Base-by-base conservation (phyloP, 92 coral and sea anemone genomes). In the Phymanthus crucifer region DNA sequence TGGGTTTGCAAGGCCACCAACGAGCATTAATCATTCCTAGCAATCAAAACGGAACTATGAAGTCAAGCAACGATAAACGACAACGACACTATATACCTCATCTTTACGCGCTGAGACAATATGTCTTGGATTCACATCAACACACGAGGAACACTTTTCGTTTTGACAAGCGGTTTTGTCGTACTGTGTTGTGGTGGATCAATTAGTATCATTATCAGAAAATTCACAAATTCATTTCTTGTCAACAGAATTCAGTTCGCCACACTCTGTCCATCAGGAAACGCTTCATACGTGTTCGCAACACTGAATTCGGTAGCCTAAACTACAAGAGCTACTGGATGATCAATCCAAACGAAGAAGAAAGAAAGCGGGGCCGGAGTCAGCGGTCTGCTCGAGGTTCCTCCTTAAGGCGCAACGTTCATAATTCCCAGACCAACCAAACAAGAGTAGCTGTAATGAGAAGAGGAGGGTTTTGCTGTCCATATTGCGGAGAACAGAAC, bases 211-310 rank as follows among this genome's bases (percentile, higher is more conserved):
- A n/a, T n/a, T n/a, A n/a, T n/a, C n/a, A n/a, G n/a, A n/a, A n/a
- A n/a, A n/a, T n/a, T n/a, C n/a, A n/a, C n/a, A n/a, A n/a, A n/a
- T n/a, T n/a, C n/a, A 6, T 21, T 13, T 66, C 35, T 34, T 13
- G 33, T 34, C 0, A 19, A 69, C 46, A 75, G 80, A 75, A 75
- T 58, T 54, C 70, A 27, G 70, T 75, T 34, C 88, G 88, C 2
- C 88, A 84, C 40, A 84, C 88, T 2, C 71, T 84, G 35, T 84
- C 88, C 40, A 78, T 84, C 32, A 77, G 88, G 9, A 84, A 84
- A 57, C 82, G 81, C 10, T 84, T 84, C 47, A 57, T 78, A 26
- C 88, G 88, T 19, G 29, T 84, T 9, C 78, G 78, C 4, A 84
- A 84, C 80, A 37, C 19, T 23, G 70, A 40, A 23, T 40, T 56